Evolutionary conservation across 2,113 vertebrate genomes (phyloP), one percentile per base, ranked within the genome.

Genomic region (Amblyopsis rosae): DNA sequence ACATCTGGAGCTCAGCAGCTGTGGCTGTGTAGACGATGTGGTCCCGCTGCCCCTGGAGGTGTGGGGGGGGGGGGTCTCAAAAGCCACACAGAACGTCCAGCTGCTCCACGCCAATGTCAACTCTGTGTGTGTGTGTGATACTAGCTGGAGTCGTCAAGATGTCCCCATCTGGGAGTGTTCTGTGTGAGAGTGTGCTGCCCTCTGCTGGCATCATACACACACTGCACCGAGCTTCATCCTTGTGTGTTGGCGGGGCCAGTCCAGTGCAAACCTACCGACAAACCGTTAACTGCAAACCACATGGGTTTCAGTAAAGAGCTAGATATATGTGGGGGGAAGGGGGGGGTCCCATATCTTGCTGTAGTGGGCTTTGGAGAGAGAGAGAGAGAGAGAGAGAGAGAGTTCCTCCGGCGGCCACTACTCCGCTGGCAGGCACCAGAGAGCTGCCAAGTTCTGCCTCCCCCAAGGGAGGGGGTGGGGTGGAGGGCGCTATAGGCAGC

Each of bases 401-500:
- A 67, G 73, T 59, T 75, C 80, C 72, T 55, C 62, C 17, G 59
- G 49, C 1, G 45, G 55, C 66, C 59, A 33, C 65, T 58, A 26
- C 11, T 13, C 51, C 35, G 10, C 58, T 68, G 63, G 71, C 62
- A 53, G 68, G 76, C 68, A 64, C 70, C 58, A 60, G 51, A 72
- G 62, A 70, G 67, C 70, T 70, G 50, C 12, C 3, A 65, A 66
- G 67, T 78, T 12, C 46, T 16, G 60, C 48, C 49, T 32, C 26
- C 26, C 26, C 26, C 26, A 26, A 26, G 26, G 26, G 53, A 17
- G 9, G 12, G 56, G 26, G 56, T 9, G 19, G 53, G 53, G 54
- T 12, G 15, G 12, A 10, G 19, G 26, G 65, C 79, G 93, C 95
- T 98, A 98, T 95, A 99, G 93, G 85, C 98, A 99, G 92, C 94